phyloP scores from a whole-genome alignment of 2,113 vertebrate genomes.

The Lepisosteus osseus region DNA sequence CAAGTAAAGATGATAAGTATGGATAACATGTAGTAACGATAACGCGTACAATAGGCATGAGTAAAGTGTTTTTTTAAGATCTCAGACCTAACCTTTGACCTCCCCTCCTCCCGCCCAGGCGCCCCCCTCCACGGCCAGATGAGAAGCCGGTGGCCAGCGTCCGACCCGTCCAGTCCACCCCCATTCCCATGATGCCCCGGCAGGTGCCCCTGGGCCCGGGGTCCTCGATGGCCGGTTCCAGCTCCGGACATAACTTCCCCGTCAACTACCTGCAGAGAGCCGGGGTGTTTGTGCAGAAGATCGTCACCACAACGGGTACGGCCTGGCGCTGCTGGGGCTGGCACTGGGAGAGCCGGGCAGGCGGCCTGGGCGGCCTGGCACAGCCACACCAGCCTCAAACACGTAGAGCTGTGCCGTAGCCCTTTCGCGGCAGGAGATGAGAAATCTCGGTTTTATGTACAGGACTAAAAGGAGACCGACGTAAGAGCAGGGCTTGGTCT shows the following conservation, averaged over 20 bases:
- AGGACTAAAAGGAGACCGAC: no score
- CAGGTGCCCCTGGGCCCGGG: constrained; percentile 74
- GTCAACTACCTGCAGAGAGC: constrained; percentile 95
- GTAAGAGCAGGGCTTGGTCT: no score
- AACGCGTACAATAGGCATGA: no score
- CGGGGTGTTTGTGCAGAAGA: constrained; percentile 92
- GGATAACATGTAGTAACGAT: no score
- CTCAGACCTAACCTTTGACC: no score
- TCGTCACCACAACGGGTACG: constrained; percentile 92
- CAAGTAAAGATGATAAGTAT: no score
- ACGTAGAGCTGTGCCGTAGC: no score
- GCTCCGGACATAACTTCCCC: constrained; percentile 79
- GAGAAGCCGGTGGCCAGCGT: constrained; percentile 95
- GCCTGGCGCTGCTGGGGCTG: background rate
- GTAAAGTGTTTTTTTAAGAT: no score
- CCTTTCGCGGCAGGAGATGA: no score
- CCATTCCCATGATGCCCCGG: constrained; percentile 97
- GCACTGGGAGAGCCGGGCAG: background rate
- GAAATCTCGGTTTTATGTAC: no score
- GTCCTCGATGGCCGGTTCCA: constrained; percentile 72
- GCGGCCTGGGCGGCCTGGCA: background rate
- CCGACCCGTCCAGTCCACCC: constrained; percentile 93
- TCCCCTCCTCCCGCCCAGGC: constrained; percentile 61
- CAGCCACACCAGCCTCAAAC: no score
- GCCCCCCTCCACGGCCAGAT: constrained; percentile 78